Conservation (phyloP, 2,888 invertebrate genomes). For the Yponomeuta malinellus region DNA sequence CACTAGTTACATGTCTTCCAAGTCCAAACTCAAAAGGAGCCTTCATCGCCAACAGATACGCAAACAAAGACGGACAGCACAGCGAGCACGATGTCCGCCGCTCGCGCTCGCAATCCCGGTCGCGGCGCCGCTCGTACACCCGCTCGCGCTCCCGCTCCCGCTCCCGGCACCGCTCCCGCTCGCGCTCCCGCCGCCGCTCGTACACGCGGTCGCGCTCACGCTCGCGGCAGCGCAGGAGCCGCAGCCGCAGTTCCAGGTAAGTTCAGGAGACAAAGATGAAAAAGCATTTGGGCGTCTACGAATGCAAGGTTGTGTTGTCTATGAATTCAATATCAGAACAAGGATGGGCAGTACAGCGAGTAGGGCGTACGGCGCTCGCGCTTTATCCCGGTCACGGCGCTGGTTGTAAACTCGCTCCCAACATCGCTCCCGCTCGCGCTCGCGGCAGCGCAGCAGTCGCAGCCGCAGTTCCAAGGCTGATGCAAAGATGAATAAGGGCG, state of each 20-base stretch:
- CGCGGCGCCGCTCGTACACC: slow-evolving; percentile 34
- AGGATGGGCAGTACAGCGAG: too few relatives aligned
- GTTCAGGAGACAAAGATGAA: slow-evolving; percentile 14
- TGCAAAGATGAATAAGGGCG: too few relatives aligned
- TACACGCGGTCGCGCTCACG: slow-evolving; percentile 53
- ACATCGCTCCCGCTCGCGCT: too few relatives aligned
- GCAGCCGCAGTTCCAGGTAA: slow-evolving; percentile 17
- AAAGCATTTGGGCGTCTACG: neutral
- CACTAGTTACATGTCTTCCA: too few relatives aligned
- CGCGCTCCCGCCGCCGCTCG: slow-evolving; percentile 34
- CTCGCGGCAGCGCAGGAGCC: slow-evolving; percentile 37
- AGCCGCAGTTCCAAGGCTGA: too few relatives aligned
- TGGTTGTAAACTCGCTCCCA: too few relatives aligned
- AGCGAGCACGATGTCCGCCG: slow-evolving; percentile 63
- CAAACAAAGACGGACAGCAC: slow-evolving; percentile 29
- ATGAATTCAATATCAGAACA: too few relatives aligned
- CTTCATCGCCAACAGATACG: neutral
- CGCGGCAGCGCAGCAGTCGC: too few relatives aligned
- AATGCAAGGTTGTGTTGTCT: neutral
- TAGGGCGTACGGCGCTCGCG: too few relatives aligned
- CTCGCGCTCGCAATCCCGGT: slow-evolving; percentile 34
- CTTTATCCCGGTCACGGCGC: too few relatives aligned
- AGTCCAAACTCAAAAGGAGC: too few relatives aligned
- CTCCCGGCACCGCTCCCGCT: slow-evolving; percentile 37
- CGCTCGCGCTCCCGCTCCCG: slow-evolving; percentile 38